Conservation (phyloP, 2,888 invertebrate species). For the Dasypogon diadema region DNA sequence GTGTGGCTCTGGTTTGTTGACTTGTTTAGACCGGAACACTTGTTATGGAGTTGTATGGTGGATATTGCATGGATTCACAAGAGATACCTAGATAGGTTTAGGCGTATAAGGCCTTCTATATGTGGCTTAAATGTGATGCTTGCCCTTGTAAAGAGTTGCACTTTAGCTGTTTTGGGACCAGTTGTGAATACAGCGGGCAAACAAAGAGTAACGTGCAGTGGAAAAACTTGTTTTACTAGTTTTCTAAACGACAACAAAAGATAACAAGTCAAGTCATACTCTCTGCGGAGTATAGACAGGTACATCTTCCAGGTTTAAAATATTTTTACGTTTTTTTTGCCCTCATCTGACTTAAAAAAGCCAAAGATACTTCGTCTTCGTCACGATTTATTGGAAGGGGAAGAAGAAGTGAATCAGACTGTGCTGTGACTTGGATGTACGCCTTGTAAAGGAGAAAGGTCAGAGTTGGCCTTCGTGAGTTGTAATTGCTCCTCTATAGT, state of each 20-base stretch:
- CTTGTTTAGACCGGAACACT: constrained; percentile 45
- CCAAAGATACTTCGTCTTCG: constrained; percentile 12
- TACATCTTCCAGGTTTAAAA: constrained; percentile 43
- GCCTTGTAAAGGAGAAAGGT: constrained; percentile 14
- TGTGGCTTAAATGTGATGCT: neutral
- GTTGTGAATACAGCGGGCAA: constrained; percentile 1
- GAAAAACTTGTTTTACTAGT: constrained; percentile 48
- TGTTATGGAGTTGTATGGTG: constrained; percentile 19
- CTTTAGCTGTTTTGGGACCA: neutral
- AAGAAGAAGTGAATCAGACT: constrained; percentile 19
- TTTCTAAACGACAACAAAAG: constrained; percentile 49
- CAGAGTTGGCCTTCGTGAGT: constrained; percentile 46
- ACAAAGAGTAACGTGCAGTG: constrained; percentile 21
- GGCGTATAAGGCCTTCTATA: neutral
- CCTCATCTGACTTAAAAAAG: constrained; percentile 8
- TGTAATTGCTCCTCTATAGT: constrained; percentile 3
- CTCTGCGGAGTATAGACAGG: constrained; percentile 45
- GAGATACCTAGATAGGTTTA: neutral
- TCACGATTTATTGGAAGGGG: constrained; percentile 36
- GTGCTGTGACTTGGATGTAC: no score
- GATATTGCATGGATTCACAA: no score
- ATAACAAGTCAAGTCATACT: constrained; percentile 28
- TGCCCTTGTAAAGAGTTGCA: constrained; percentile 39
- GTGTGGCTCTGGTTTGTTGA: neutral
- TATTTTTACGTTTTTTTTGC: neutral